These are phyloP conservation scores for Drosophila seclusa DNA, from an alignment of 2,888 invertebrate species.

Conservation along the genomic window DNA sequence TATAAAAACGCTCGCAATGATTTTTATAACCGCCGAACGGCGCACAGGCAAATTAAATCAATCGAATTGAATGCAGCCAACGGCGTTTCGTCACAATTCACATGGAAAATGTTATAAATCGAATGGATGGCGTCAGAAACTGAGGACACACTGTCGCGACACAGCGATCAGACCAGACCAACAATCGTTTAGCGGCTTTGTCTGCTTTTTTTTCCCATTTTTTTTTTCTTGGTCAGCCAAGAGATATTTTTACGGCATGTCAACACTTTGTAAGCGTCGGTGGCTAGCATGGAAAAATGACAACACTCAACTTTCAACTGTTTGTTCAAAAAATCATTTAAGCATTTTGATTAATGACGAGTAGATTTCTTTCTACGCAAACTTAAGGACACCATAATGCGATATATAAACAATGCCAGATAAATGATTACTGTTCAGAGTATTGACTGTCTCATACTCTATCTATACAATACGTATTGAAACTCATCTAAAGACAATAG, in stretches of 20 bases:
- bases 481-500: background rate
- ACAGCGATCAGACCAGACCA: constrained; percentile 46
- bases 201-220: constrained; percentile 27
- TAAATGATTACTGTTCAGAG: constrained; percentile 2
- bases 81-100: constrained; percentile 53
- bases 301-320: constrained; percentile 25
- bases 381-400: constrained; percentile 7
- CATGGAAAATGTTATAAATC: constrained; percentile 78
- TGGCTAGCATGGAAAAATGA: background rate
- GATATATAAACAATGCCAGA: constrained; percentile 2
- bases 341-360: constrained; percentile 68
- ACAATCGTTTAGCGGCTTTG: constrained; percentile 63
- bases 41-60: constrained; percentile 75
- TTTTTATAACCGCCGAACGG: constrained; percentile 74
- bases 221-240: constrained; percentile 13
- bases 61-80: constrained; percentile 74
- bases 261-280: constrained; percentile 55
- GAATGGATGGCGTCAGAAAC: constrained; percentile 17
- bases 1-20: constrained; percentile 67
- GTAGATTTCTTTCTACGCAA: constrained; percentile 6
- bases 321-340: constrained; percentile 42
- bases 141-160: constrained; percentile 48
- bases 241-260: constrained; percentile 48
- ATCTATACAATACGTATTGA: background rate
- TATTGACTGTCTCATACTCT: constrained; percentile 2